A percentile compares a stretch with the other conserved stretches of the same genome.
These are phyloP conservation scores for Lithophane socia DNA, from an alignment of 2,888 invertebrate species.

Conservation along the genomic window DNA sequence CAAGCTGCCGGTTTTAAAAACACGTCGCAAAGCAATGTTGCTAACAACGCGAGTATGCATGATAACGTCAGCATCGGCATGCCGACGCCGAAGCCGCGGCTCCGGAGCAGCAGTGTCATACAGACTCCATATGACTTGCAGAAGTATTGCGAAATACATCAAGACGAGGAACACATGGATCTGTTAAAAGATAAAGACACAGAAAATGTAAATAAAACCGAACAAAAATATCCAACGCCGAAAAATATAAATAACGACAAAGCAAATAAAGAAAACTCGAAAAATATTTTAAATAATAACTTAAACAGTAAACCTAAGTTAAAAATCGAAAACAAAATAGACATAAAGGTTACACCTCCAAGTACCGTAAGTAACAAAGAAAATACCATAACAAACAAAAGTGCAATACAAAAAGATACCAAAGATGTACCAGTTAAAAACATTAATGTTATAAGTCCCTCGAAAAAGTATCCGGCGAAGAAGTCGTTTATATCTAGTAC, in stretches of 20 bases:
- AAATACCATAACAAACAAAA: slow-evolving; percentile 77
- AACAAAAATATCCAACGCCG: slow-evolving; percentile 78
- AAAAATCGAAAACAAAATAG: slow-evolving; percentile 72
- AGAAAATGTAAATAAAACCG: slow-evolving; percentile 73
- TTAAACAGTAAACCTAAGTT: slow-evolving; percentile 63
- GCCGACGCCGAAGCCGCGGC: slow-evolving; percentile 85
- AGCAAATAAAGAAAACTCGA: slow-evolving; percentile 74
- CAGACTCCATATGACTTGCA: slow-evolving; percentile 89
- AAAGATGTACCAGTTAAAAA: slow-evolving; percentile 87
- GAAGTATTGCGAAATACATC: slow-evolving; percentile 87
- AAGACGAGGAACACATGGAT: slow-evolving; percentile 86
- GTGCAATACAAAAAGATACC: slow-evolving; percentile 88
- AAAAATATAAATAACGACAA: slow-evolving; percentile 80
- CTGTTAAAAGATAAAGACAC: slow-evolving; percentile 82
- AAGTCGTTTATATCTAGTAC: slow-evolving; percentile 85
- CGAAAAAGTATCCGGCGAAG: slow-evolving; percentile 87
- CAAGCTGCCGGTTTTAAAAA: slow-evolving; percentile 86
- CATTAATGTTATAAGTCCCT: slow-evolving; percentile 86
- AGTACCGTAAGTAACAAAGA: slow-evolving; percentile 79
- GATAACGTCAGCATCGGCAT: slow-evolving; percentile 70
- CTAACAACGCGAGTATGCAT: slow-evolving; percentile 75
- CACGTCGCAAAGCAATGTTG: slow-evolving; percentile 77
- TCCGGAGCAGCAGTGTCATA: slow-evolving; percentile 87
- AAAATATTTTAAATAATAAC: slow-evolving; percentile 72
- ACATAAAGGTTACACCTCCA: slow-evolving; percentile 74